phyloP scores from a whole-genome alignment of 2,888 invertebrate species.

The Tuta absoluta region DNA sequence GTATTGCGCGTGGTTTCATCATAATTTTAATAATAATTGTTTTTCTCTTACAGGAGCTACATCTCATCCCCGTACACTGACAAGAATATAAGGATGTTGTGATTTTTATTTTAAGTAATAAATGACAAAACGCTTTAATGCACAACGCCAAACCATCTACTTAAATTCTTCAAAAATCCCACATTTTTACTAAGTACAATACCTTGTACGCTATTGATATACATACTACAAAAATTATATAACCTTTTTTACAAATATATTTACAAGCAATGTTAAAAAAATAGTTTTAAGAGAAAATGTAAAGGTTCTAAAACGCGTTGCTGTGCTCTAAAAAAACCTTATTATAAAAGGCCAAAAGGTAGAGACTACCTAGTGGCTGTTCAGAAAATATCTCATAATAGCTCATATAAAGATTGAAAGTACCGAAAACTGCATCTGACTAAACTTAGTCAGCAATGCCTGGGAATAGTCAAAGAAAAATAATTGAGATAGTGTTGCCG shows the following conservation, averaged over 20 bases:
- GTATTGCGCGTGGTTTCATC: background rate
- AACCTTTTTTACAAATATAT: constrained; percentile 75
- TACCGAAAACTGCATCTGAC: background rate
- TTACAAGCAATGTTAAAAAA: constrained; percentile 53
- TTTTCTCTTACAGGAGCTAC: constrained; percentile 81
- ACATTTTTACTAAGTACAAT: constrained; percentile 61
- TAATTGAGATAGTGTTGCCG: background rate
- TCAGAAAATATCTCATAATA: too few relatives aligned
- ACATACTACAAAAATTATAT: constrained; percentile 51
- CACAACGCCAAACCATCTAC: constrained; percentile 51
- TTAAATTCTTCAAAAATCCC: constrained; percentile 53
- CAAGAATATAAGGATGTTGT: constrained; percentile 84
- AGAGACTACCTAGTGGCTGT: background rate
- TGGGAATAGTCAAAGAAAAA: too few relatives aligned
- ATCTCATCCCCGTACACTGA: constrained; percentile 84
- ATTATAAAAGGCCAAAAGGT: background rate
- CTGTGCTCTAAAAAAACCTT: constrained; percentile 28
- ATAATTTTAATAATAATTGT: constrained; percentile 26
- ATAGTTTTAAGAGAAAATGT: constrained; percentile 58
- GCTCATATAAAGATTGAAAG: background rate
- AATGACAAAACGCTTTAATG: constrained; percentile 46
- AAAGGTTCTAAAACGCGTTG: constrained; percentile 48
- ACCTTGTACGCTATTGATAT: constrained; percentile 55
- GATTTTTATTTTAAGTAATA: constrained; percentile 46
- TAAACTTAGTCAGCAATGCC: too few relatives aligned